Evolutionary conservation across 2,113 vertebrate species (phyloP).

Genomic region (Puntigrus tetrazona): DNA sequence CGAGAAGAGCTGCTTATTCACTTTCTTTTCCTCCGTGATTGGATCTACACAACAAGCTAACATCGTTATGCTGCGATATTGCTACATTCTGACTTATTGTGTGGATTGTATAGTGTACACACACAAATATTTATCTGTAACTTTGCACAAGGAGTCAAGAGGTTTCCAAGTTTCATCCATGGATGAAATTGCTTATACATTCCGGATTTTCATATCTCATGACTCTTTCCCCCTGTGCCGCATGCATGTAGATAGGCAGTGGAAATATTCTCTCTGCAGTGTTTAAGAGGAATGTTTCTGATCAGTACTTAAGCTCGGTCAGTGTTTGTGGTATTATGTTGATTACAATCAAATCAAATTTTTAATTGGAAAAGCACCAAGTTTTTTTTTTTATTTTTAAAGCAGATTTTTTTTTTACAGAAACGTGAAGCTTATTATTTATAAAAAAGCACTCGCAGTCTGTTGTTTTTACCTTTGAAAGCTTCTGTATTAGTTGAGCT

Average conservation of each 20-base stretch:
- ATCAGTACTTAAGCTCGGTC: background rate
- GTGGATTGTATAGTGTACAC: constrained; percentile 30
- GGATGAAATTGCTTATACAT: constrained; percentile 66
- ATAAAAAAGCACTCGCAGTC: background rate
- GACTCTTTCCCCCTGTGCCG: constrained; percentile 43
- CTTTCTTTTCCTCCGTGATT: constrained; percentile 50
- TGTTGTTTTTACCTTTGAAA: background rate
- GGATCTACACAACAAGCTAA: constrained; percentile 30
- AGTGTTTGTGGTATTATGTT: background rate
- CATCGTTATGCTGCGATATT: constrained; percentile 24
- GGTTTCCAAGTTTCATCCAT: constrained; percentile 52
- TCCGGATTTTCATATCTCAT: constrained; percentile 54
- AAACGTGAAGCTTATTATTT: background rate
- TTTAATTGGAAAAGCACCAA: background rate
- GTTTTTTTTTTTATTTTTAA: background rate
- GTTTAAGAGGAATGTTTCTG: background rate
- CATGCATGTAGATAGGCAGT: constrained; percentile 48
- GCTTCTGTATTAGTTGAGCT: background rate
- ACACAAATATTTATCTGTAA: constrained; percentile 39
- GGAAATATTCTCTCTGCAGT: constrained; percentile 35
- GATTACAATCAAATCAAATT: background rate
- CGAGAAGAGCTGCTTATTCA: constrained; percentile 43
- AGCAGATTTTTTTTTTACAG: too few species aligned
- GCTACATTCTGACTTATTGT: constrained; percentile 40
- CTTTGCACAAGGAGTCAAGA: constrained; percentile 43